A percentile compares a stretch with the other conserved stretches of the same genome.
Conservation (phyloP, 2,797 vertebrate species). For the Myotis myotis region DNA sequence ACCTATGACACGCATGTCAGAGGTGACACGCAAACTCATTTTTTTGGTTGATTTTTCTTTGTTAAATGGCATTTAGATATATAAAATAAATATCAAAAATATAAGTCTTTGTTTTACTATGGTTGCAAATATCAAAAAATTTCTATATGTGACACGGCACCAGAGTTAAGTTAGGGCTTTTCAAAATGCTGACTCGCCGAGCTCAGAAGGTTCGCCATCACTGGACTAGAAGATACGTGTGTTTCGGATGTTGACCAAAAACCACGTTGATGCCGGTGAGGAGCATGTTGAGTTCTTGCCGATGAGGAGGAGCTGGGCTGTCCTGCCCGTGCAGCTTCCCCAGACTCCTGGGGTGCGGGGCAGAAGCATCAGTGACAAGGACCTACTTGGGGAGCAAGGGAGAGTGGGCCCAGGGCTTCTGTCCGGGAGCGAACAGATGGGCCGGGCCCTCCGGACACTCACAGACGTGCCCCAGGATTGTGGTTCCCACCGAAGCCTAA, state of each 20-base stretch:
- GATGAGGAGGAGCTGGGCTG: background rate
- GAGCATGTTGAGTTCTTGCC: background rate
- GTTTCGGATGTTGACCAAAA: background rate
- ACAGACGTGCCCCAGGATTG: rapidly evolving
- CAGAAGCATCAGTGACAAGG: background rate
- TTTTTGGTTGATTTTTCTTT: no score
- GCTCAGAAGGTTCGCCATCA: no score
- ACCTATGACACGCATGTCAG: no score
- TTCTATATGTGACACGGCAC: no score
- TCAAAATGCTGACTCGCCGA: no score
- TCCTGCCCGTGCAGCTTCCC: background rate
- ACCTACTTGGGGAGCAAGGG: background rate
- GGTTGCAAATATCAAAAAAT: no score
- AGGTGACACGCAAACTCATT: no score
- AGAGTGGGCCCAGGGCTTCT: background rate
- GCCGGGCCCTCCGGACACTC: background rate
- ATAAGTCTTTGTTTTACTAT: no score
- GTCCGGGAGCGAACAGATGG: background rate
- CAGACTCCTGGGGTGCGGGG: background rate
- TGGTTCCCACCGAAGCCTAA: background rate
- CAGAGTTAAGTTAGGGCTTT: no score
- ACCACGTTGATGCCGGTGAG: background rate
- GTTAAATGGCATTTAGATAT: no score
- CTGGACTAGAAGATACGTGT: background rate
- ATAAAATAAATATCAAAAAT: no score